Evolutionary conservation across 2,888 invertebrate species (phyloP).

Genomic region (Hypsopygia costalis): DNA sequence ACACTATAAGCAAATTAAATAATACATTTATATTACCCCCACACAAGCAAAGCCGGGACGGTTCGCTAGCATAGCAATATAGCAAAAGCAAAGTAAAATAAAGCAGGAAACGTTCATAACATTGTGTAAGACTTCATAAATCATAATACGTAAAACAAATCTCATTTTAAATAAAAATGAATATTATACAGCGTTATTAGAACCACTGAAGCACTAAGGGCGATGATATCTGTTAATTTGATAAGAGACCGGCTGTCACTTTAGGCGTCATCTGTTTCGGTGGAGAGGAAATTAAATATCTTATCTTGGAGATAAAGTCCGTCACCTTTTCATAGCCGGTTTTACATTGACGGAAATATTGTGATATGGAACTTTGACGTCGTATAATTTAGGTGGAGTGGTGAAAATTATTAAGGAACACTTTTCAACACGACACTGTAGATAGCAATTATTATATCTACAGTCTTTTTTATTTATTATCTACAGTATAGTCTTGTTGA

Average conservation of each 20-base stretch:
- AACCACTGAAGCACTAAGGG: constrained; percentile 6
- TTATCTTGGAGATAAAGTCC: constrained; percentile 55
- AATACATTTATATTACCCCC: no score
- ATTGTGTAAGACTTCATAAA: no score
- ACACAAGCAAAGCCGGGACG: no score
- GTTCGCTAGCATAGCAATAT: no score
- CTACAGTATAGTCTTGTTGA: no score
- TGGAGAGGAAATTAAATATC: constrained; percentile 66
- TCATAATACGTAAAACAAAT: no score
- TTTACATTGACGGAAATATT: constrained; percentile 13
- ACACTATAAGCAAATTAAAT: no score
- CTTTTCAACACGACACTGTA: no score
- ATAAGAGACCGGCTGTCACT: constrained; percentile 37
- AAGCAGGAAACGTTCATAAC: no score
- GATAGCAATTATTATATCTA: no score
- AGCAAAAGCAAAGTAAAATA: no score
- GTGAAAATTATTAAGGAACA: constrained; percentile 2
- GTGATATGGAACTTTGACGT: constrained; percentile 6
- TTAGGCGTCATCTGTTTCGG: constrained; percentile 52
- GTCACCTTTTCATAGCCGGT: constrained; percentile 43
- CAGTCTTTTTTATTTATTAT: no score
- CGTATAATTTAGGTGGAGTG: not conserved
- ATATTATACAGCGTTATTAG: not conserved
- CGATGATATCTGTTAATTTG: constrained; percentile 34
- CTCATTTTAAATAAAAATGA: not conserved